These are phyloP conservation scores for Isurus oxyrinchus DNA, from an alignment of 2,113 vertebrate genomes.

Conservation along the genomic window DNA sequence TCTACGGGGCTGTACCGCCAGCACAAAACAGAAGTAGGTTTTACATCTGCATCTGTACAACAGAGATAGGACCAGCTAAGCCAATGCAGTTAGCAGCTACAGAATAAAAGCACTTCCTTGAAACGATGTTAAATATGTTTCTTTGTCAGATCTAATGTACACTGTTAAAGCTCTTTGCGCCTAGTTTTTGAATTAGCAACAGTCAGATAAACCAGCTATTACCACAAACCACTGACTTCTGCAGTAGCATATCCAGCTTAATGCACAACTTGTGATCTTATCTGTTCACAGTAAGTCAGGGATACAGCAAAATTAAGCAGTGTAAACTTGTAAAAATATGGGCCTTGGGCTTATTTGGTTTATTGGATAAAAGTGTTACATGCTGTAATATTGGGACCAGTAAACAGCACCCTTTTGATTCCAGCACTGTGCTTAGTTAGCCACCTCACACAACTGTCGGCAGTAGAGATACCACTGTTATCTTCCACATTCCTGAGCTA, in stretches of 20 bases:
- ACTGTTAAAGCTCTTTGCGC: background rate
- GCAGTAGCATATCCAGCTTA: background rate
- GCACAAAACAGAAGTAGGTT: background rate
- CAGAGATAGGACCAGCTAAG: background rate
- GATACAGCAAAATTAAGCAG: background rate
- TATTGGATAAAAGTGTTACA: background rate
- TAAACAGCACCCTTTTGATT: background rate
- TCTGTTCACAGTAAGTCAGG: background rate
- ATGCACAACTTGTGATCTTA: constrained; percentile 23
- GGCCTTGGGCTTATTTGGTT: background rate
- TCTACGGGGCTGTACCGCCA: background rate
- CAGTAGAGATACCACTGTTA: background rate
- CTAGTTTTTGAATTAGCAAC: background rate
- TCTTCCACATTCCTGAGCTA: background rate
- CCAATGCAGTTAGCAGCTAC: background rate
- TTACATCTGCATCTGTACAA: background rate
- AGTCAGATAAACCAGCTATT: constrained; percentile 18
- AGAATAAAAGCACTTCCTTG: constrained; percentile 23
- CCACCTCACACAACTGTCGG: background rate
- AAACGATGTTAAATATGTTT: background rate
- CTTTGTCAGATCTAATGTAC: background rate
- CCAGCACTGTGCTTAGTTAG: background rate
- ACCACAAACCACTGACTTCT: background rate
- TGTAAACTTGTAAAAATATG: background rate
- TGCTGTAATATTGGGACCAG: background rate